Base-by-base conservation (phyloP, 2,797 vertebrate species). In the Delichon dasypus region DNA sequence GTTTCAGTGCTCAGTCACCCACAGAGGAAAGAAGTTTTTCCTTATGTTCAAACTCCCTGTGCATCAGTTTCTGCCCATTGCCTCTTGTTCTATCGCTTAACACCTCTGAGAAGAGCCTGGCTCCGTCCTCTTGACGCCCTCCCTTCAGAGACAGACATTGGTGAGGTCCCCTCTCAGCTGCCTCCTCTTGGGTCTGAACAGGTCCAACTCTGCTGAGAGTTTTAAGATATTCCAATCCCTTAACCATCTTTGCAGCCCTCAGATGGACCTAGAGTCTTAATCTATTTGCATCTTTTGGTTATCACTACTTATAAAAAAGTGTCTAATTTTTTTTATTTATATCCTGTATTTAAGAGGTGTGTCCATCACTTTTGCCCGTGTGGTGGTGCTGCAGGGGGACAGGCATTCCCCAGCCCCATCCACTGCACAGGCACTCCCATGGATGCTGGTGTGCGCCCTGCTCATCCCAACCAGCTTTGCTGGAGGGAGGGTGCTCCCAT, bases 1-100 rank as follows among this genome's bases (percentile, higher is more conserved):
- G 16, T 38, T 57, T 36, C 64, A 50, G 19, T 13, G 32, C 16
- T 1, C 0, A 0, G 13, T 25, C 36, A n/a, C 16, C 50, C 7
- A 4, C 42, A 38, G 3, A 50, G 5, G 17, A 25, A 55, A 55
- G 23, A 47, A 61, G 36, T 11, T 50, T 0, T 62, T 64, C 27
- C 36, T 70, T 11, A 14, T 36, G 3, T n/a, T 58, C 16, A 38
- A 38, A 12, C 38, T 38, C 38, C 38, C 38, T 38, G 38, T 38
- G 38, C 38, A 38, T 38, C 38, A 38, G 38, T 38, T 38, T 38
- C 38, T 38, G 38, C 38, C 38, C 38, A 38, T 38, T 38, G 38
- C 38, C 38, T 38, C 38, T 38, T 38, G 11, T 38, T 38, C 38
- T 38, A 38, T 38, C 38, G 11, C 38, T 38, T 38, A 38, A 38